Evolutionary conservation across 2,113 vertebrate genomes (phyloP).

Genomic region (Orycteropus afer): DNA sequence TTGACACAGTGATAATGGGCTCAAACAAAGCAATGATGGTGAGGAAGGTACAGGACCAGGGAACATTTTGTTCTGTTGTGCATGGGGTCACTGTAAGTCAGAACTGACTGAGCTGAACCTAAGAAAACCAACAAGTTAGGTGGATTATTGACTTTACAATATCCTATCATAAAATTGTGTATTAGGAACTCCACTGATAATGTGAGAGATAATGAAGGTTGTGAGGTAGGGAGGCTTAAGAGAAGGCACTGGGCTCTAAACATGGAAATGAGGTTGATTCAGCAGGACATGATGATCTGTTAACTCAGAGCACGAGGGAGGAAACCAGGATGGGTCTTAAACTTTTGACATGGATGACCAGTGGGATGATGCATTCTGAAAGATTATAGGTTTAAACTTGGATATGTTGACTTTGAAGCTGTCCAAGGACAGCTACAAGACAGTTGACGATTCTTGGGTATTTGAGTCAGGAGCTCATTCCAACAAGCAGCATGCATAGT

Average conservation of each 20-base stretch:
- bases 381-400: neutral
- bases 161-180: neutral
- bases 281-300: neutral
- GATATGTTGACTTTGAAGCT: neutral
- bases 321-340: neutral
- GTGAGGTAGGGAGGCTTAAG: neutral
- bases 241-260: neutral
- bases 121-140: too few species aligned
- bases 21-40: too few species aligned
- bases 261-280: fast-evolving
- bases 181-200: neutral
- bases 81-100: too few species aligned
- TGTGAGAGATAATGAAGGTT: too few species aligned
- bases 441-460: neutral
- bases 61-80: too few species aligned
- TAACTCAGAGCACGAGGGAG: neutral
- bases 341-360: neutral
- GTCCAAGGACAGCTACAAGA: neutral
- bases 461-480: neutral
- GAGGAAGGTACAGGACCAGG: too few species aligned
- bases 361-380: fast-evolving
- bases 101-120: too few species aligned
- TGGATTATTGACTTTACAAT: neutral
- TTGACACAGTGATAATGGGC: too few species aligned
- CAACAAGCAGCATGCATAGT: too few species aligned